Base-by-base conservation (phyloP, 2,888 invertebrate species). In the Rhingia rostrata region DNA sequence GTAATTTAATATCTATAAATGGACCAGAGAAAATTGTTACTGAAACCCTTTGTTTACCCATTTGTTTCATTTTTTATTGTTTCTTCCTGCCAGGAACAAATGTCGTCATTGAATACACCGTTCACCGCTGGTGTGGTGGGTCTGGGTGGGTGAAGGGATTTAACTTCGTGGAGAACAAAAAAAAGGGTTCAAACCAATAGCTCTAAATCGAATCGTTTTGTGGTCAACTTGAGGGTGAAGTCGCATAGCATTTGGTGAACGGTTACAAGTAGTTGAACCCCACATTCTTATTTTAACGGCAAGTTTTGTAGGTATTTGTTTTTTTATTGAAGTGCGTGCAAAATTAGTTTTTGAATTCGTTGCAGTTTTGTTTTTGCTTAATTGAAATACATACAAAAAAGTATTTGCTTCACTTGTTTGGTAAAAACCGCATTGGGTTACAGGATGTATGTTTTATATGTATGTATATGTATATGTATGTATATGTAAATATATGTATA, bases 41-140 rank as follows among this genome's bases (percentile, higher is more conserved):
- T 67, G 83, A 86, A 86, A 86, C 86, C 86, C 86, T 87, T 86
- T 84, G 73, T 83, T 84, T 72, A 60, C 61, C 63, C 84, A 86
- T 87, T 73, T 64, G 22, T 41, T 30, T 14, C 9, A 32, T 58
- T 72, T 86, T 56, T 75, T 60, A 66, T 32, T 75, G 41, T 79
- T 86, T 78, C 66, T 41, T 41, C 47, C 63, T 79, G 73, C 69
- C 79, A 84, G 74, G 33, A 73, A 75, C 49, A 60, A 81, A 81
- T 85, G 75, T 53, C 80, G 77, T 56, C 74, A 77, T 72, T 85
- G 85, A 79, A 77, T 85, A 80, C 22, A 22, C 70, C 79, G 86
- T 84, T 79, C 86, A 84, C 86, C 73, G 63, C 77, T 86, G 78
- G 61, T 70, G 75, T 78, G 74, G 61, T 64, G 67, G 61, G 54